Percentiles rank a stretch among this genome's conserved stretches.
phyloP scores from a whole-genome alignment of 2,888 invertebrate genomes.

The Chalcosyrphus nemorum region DNA sequence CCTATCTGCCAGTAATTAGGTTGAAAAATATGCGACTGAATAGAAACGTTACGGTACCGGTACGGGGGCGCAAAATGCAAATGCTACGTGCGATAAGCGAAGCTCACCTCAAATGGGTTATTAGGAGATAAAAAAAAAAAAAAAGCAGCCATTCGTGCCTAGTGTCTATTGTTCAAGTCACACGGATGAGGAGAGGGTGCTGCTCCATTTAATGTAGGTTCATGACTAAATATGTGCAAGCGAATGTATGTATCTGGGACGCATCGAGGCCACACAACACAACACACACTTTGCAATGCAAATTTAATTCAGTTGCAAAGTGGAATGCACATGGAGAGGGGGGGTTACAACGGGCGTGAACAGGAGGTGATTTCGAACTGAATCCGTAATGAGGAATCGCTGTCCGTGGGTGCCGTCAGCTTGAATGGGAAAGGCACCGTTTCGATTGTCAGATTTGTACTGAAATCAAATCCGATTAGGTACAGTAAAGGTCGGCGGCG shows the following conservation, averaged over 20 bases:
- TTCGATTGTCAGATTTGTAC: neutral
- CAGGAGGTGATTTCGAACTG: neutral
- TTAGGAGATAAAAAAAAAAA: slow-evolving; percentile 58
- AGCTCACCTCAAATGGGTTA: slow-evolving; percentile 68
- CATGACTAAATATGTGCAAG: neutral
- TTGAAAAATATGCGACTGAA: neutral
- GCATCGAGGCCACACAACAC: slow-evolving; percentile 66
- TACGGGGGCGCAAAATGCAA: slow-evolving; percentile 31
- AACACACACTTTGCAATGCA: slow-evolving; percentile 59
- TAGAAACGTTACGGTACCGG: neutral
- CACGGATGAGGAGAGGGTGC: slow-evolving; percentile 4
- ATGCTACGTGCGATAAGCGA: slow-evolving; percentile 67
- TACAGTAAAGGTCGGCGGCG: neutral
- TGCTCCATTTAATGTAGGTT: slow-evolving; percentile 6
- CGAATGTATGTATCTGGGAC: slow-evolving; percentile 2
- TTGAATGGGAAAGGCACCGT: neutral
- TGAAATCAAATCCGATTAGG: neutral
- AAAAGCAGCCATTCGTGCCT: slow-evolving; percentile 26
- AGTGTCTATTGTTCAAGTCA: slow-evolving; percentile 5
- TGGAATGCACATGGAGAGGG: neutral
- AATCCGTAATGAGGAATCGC: neutral
- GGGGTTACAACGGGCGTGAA: neutral
- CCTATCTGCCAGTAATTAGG: neutral
- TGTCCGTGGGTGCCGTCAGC: neutral
- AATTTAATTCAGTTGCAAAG: slow-evolving; percentile 51